Evolutionary conservation across 2,797 vertebrate genomes (phyloP).

Genomic region (Sciaenops ocellatus): DNA sequence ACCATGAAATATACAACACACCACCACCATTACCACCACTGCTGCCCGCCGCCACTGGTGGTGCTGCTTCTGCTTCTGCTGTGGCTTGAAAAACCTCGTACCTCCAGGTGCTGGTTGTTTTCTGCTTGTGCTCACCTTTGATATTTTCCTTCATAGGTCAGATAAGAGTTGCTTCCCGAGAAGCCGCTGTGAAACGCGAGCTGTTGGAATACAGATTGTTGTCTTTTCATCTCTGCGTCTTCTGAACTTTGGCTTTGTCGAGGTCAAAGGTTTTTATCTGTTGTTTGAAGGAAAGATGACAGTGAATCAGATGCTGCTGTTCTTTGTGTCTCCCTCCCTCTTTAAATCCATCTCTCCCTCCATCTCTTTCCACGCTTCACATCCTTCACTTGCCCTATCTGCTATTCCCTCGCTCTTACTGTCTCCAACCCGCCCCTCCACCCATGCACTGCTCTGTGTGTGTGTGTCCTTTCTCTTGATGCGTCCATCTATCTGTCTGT

Average conservation of each 20-base stretch:
- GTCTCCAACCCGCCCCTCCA: slow-evolving; percentile 10
- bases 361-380: slow-evolving; percentile 66
- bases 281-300: slow-evolving; percentile 53
- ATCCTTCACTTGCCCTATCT: slow-evolving; percentile 70
- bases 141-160: slow-evolving; percentile 43
- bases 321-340: slow-evolving; percentile 46
- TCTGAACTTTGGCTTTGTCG: slow-evolving; percentile 62
- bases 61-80: slow-evolving; percentile 26
- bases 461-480: slow-evolving; percentile 40
- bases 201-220: slow-evolving; percentile 46
- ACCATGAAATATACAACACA: slow-evolving; percentile 80
- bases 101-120: slow-evolving; percentile 63
- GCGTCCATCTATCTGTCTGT: slow-evolving; percentile 43
- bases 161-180: slow-evolving; percentile 38
- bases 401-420: slow-evolving; percentile 39
- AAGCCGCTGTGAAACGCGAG: slow-evolving; percentile 37
- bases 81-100: slow-evolving; percentile 42
- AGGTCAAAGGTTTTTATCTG: slow-evolving; percentile 47
- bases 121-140: slow-evolving; percentile 51
- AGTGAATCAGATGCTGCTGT: slow-evolving; percentile 48
- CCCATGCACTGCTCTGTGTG: slow-evolving; percentile 22
- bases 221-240: slow-evolving; percentile 41
- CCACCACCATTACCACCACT: slow-evolving; percentile 8
- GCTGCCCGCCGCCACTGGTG: background rate
- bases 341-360: slow-evolving; percentile 61